phyloP scores from a whole-genome alignment of 1,140 invertebrate genomes.

The Asbolus verrucosus region DNA sequence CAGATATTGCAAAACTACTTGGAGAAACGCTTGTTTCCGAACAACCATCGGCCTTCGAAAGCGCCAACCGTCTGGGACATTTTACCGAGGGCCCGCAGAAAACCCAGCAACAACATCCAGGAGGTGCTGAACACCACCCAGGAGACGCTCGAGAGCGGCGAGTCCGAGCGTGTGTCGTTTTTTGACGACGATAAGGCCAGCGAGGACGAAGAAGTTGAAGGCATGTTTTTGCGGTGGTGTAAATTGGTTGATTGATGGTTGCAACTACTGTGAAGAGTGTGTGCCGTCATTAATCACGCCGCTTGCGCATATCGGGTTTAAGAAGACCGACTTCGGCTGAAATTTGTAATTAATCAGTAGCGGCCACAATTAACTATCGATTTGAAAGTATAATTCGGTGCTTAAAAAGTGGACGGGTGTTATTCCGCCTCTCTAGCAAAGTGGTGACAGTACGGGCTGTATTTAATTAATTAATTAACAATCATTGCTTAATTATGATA shows the following conservation, averaged over 20 bases:
- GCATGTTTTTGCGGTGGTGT: conserved; percentile 20
- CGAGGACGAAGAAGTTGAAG: conserved; percentile 56
- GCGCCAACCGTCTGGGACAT: conserved; percentile 73
- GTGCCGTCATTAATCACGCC: background rate
- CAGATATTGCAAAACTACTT: conserved; percentile 78
- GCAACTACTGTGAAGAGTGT: background rate
- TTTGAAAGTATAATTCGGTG: too few relatives aligned
- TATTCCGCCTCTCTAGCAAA: too few relatives aligned
- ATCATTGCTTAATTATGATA: too few relatives aligned
- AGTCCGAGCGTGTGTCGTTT: conserved; percentile 72
- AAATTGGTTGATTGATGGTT: background rate
- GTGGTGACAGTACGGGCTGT: too few relatives aligned
- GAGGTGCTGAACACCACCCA: conserved; percentile 56
- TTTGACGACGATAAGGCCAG: conserved; percentile 65
- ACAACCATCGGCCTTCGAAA: conserved; percentile 66
- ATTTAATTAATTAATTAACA: too few relatives aligned
- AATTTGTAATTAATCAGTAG: too few relatives aligned
- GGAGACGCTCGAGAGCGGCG: conserved; percentile 72
- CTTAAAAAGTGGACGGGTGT: too few relatives aligned
- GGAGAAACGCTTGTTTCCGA: conserved; percentile 72
- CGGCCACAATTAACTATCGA: too few relatives aligned
- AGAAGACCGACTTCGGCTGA: too few relatives aligned
- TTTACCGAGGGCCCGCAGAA: conserved; percentile 64
- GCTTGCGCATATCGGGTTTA: too few relatives aligned
- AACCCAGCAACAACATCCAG: conserved; percentile 59